Evolutionary conservation across 2,113 vertebrate genomes (phyloP).

Genomic region (Varanus komodoensis): DNA sequence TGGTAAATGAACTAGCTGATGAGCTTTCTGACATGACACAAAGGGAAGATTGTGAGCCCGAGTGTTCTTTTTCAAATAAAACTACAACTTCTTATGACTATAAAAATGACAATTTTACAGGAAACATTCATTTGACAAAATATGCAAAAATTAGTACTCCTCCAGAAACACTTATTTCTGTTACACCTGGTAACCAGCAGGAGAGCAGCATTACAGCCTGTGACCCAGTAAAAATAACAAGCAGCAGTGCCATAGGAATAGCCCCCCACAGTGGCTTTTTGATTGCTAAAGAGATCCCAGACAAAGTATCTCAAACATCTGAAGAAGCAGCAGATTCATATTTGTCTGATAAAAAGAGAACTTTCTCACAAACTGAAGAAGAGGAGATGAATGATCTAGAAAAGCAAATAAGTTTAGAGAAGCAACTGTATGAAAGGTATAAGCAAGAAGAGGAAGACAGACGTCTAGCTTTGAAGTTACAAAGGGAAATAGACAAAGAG

Average conservation of each 20-base stretch:
- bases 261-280: not conserved
- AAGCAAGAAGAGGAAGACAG: conserved; percentile 90
- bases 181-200: conserved; percentile 9
- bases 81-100: not conserved
- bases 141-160: not conserved
- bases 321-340: conserved; percentile 47
- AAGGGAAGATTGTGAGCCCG: conserved; percentile 22
- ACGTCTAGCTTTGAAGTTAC: conserved; percentile 85
- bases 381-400: conserved; percentile 59
- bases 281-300: conserved; percentile 49
- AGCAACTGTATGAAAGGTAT: conserved; percentile 74
- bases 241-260: not conserved
- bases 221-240: not conserved
- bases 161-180: not conserved
- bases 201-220: rapidly evolving
- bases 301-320: conserved; percentile 69
- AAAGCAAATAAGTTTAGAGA: conserved; percentile 77
- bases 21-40: not conserved
- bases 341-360: conserved; percentile 70
- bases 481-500: conserved; percentile 84
- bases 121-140: not conserved
- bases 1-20: conserved; percentile 26
- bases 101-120: conserved; percentile 10
- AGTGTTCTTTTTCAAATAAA: not conserved
- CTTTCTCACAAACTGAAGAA: not conserved